These are phyloP conservation scores for Rhinichthys klamathensis DNA, from an alignment of 2,113 vertebrate genomes.

Conservation along the genomic window DNA sequence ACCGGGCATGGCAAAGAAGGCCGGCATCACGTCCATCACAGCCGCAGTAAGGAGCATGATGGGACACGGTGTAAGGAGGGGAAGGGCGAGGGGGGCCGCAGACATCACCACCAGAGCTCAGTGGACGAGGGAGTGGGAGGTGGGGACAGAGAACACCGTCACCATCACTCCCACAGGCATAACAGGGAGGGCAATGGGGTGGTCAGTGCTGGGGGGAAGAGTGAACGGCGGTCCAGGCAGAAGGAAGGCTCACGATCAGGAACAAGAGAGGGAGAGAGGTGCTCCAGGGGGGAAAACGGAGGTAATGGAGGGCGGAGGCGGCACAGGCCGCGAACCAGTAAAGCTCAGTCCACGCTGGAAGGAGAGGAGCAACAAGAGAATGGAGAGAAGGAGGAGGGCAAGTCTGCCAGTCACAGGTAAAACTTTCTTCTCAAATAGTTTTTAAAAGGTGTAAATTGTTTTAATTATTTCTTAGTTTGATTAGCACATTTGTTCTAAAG, in stretches of 20 bases:
- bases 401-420: constrained; percentile 79
- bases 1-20: constrained; percentile 71
- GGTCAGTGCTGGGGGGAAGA: constrained; percentile 62
- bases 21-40: constrained; percentile 80
- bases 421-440: constrained; percentile 30
- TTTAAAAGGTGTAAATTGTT: background rate
- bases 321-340: constrained; percentile 77
- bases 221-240: constrained; percentile 79
- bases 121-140: constrained; percentile 77
- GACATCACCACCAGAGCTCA: constrained; percentile 84
- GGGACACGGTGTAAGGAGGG: constrained; percentile 72
- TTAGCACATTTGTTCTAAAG: background rate
- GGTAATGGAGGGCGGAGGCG: constrained; percentile 79
- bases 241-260: constrained; percentile 76
- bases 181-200: constrained; percentile 81
- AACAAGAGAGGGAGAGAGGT: constrained; percentile 74
- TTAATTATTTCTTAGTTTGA: background rate
- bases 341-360: constrained; percentile 70
- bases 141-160: constrained; percentile 81
- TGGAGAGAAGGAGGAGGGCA: constrained; percentile 68
- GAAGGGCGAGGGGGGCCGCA: constrained; percentile 79
- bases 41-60: constrained; percentile 83
- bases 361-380: constrained; percentile 75
- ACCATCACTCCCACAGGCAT: constrained; percentile 79
- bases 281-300: constrained; percentile 70